Evolutionary conservation across 1,140 invertebrate species (phyloP).

Genomic region (Diorhabda sublineata): DNA sequence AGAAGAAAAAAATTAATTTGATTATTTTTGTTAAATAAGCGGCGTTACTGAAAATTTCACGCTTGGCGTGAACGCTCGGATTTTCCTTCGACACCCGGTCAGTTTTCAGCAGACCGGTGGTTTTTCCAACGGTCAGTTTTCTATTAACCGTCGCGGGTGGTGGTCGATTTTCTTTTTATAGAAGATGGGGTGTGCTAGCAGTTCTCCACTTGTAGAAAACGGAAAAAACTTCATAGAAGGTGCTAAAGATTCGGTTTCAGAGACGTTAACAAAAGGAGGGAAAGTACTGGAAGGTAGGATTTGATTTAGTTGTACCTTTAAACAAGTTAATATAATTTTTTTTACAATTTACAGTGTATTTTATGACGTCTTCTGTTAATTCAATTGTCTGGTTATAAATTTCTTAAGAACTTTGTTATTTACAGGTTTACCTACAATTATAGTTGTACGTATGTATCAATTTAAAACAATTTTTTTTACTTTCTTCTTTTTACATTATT

Average conservation of each 20-base stretch:
- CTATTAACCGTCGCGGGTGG: constrained; percentile 17
- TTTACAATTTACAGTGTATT: too few relatives aligned
- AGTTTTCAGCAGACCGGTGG: constrained; percentile 21
- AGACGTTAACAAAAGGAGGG: constrained; percentile 38
- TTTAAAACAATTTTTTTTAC: too few relatives aligned
- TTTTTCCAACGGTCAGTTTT: constrained; percentile 24
- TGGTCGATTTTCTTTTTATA: constrained; percentile 8
- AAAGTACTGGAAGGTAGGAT: constrained; percentile 38
- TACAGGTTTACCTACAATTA: background rate
- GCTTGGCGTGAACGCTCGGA: background rate
- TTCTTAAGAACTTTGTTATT: background rate
- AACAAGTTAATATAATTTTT: too few relatives aligned
- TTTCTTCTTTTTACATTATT: too few relatives aligned
- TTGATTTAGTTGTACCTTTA: too few relatives aligned
- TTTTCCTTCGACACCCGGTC: constrained; percentile 19
- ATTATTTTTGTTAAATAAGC: background rate
- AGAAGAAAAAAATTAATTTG: background rate
- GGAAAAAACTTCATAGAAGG: constrained; percentile 40
- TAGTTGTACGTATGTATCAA: background rate
- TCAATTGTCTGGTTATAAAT: background rate
- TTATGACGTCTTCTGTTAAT: background rate
- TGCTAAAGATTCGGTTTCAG: constrained; percentile 38
- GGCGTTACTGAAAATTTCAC: constrained; percentile 5
- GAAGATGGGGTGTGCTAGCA: constrained; percentile 44
- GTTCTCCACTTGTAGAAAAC: constrained; percentile 41